Evolutionary conservation across 2,113 vertebrate genomes (phyloP), one percentile per base, ranked within the genome.

Genomic region (Dasyprocta punctata): DNA sequence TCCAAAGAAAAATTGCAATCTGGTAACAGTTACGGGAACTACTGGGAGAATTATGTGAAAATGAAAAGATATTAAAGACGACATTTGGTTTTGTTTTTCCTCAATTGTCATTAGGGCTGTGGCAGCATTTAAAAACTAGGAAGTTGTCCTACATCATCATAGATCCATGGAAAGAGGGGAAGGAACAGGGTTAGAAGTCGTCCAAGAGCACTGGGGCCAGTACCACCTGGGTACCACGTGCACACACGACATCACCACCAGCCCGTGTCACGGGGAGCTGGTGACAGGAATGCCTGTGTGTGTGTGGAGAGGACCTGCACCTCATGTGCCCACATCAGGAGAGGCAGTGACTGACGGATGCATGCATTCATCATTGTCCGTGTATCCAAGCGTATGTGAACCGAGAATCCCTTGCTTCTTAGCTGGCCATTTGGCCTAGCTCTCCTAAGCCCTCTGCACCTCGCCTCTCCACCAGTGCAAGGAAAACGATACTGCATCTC

Each of bases 131-230:
- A 30, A 14, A 56, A 41, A 87, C 75, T 75, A 49, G 38, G 19
- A 41, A 58, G 16, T n/a, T 7, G 3, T 67, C 20, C 0, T 12
- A 1, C 7, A 41, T 10, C 58, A 5, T 26, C 38, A 9, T 3
- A 10, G 49, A 38, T 33, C 22, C 52, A 7, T 1, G 30, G 11
- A 36, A 86, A 47, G 26, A 0, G 12, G 61, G 36, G 7, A 49
- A 85, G n/a, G 11, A 28, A 11, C 0, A 12, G n/a, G 26, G 1
- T 41, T 3, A 33, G 3, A 22, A 6, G 26, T 26, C 10, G 4
- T 44, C 60, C 11, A 24, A 54, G 60, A 44, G 41, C 52, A 26
- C 2, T 28, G 7, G 33, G 52, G 6, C 36, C 52, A 9, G 10
- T 36, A 0, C 44, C 58, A 36, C 5, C 14, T 4, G 0, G 5